Conservation (phyloP, 1,140 invertebrate species). For the Drosophila subobscura region DNA sequence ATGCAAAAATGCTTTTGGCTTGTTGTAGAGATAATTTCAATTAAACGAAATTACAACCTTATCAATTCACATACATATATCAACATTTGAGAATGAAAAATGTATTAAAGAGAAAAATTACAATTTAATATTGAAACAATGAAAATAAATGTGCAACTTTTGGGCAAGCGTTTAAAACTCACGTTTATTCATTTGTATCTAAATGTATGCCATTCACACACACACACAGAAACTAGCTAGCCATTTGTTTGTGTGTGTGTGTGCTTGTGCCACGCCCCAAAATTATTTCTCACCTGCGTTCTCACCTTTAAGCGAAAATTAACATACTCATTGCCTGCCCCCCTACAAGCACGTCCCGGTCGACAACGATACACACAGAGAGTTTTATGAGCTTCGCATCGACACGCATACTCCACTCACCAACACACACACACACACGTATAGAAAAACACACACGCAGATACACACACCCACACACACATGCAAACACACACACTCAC, state of each 20-base stretch:
- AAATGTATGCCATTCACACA: conserved; percentile 17
- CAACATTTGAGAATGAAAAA: too few species aligned
- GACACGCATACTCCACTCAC: conserved; percentile 22
- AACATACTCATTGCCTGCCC: conserved; percentile 61
- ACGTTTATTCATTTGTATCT: too few species aligned
- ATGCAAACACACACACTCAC: conserved; percentile 11
- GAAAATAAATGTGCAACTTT: too few species aligned
- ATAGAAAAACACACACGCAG: background rate
- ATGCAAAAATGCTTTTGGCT: too few species aligned
- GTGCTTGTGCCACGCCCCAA: conserved; percentile 38
- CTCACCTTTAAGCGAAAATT: conserved; percentile 50
- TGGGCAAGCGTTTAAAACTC: too few species aligned
- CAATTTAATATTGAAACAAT: too few species aligned
- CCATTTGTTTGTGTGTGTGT: conserved; percentile 15
- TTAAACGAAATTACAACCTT: too few species aligned
- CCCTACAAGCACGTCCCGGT: too few species aligned
- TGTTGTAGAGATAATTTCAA: too few species aligned
- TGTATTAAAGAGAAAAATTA: too few species aligned
- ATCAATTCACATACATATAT: too few species aligned
- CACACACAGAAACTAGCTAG: conserved; percentile 5
- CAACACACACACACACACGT: background rate
- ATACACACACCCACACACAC: conserved; percentile 11
- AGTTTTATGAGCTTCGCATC: conserved; percentile 58
- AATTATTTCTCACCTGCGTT: conserved; percentile 54
- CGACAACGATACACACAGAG: conserved; percentile 23